Evolutionary conservation across 2,113 vertebrate species (phyloP), one percentile per base, ranked within the genome.

Genomic region (Callithrix jacchus): DNA sequence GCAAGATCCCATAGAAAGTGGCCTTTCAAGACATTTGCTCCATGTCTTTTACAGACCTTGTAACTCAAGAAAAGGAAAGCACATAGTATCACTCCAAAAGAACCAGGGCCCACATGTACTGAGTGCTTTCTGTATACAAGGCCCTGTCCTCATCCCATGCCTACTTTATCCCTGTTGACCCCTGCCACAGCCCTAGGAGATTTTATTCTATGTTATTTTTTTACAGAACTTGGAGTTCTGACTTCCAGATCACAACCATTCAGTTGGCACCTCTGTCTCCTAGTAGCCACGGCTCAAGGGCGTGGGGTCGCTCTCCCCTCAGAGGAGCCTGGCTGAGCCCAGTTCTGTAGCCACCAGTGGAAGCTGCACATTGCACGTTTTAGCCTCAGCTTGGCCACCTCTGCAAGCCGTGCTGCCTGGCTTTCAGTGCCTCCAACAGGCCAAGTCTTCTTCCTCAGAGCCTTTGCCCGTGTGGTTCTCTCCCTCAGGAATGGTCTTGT

Each of bases 381-480:
- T 0, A 0, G 2, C 3, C 35, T 32, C 40, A 13, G 16, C 7
- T 14, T 17, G 14, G 20, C 25, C 3, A 6, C 23, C 18, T 82
- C 49, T 10, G 10, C 13, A 17, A 96, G 32, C 27, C 47, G 21
- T 14, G 8, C 16, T 58, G 21, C 21, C 21, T 5, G 8, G 9
- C 7, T 61, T 20, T 61, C 83, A 83, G 58, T 10, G 18, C 30
- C 54, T 85, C 35, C 8, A 42, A 35, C 3, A 85, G 42, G 42
- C 32, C 35, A 35, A 32, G 0, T 4, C 61, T 37, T 91, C 79
- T 77, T 56, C 47, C 37, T 92, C 10, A 3, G 64, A 61, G 23
- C 14, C 4, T 64, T n/a, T 40, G 21, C 6, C 8, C 1, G 3
- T 0, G 3, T 23, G 23, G 5, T 32, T 73, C 23, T 30, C 76